Evolutionary conservation across 2,113 vertebrate species (phyloP).

Genomic region (Craseonycteris thonglongyai): DNA sequence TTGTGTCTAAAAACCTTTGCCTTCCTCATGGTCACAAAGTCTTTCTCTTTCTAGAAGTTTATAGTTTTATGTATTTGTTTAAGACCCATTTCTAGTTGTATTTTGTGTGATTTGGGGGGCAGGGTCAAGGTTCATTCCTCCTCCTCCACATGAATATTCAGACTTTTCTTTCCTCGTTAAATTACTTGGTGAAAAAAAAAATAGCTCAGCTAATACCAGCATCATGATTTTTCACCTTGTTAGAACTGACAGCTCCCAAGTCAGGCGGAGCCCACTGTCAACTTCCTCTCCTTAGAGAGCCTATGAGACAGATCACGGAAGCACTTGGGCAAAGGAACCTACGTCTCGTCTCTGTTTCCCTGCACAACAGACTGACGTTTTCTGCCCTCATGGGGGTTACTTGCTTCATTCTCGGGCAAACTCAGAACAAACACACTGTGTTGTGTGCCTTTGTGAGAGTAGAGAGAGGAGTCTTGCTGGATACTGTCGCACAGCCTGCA

Average conservation of each 20-base stretch:
- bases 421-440: not conserved
- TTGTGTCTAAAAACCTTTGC: not conserved
- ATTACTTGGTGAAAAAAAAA: constrained; percentile 6
- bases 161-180: not conserved
- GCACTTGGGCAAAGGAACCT: not conserved
- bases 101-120: not conserved
- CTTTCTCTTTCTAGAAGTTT: constrained; percentile 6
- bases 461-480: not conserved
- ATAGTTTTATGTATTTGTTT: not conserved
- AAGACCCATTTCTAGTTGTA: not conserved
- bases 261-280: not conserved
- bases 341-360: not conserved
- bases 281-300: not conserved
- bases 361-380: not conserved
- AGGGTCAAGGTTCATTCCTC: not conserved
- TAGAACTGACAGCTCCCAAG: not conserved
- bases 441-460: not conserved
- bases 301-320: not conserved
- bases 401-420: not conserved
- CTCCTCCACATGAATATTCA: not conserved
- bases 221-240: not conserved
- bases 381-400: not conserved
- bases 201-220: not conserved
- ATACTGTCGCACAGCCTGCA: not conserved
- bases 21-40: not conserved